A percentile compares a stretch with the other conserved stretches of the same genome.
These are phyloP conservation scores for Drosophila erecta DNA, from an alignment of 1,140 invertebrate species.

Conservation along the genomic window DNA sequence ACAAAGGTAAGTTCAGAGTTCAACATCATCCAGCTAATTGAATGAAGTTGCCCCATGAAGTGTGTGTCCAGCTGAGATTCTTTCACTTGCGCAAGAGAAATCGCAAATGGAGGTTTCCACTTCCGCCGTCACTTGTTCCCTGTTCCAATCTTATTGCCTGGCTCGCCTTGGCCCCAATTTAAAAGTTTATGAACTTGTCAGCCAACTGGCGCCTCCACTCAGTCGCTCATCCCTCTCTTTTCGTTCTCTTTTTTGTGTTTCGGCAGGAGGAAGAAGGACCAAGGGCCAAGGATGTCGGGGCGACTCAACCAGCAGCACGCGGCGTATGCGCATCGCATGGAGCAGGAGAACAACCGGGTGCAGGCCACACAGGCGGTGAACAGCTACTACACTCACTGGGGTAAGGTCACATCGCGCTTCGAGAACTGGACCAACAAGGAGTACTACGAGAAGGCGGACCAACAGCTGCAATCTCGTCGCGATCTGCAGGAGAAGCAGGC, in stretches of 20 bases:
- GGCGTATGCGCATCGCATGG: conserved; percentile 66
- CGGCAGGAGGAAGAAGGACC: conserved; percentile 81
- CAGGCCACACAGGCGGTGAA: conserved; percentile 73
- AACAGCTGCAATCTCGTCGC: conserved; percentile 77
- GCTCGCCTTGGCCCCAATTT: conserved; percentile 86
- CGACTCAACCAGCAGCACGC: conserved; percentile 75
- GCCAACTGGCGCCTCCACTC: conserved; percentile 69
- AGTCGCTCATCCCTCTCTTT: conserved; percentile 9
- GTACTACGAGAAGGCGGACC: conserved; percentile 85
- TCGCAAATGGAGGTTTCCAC: conserved; percentile 12
- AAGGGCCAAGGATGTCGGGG: conserved; percentile 55
- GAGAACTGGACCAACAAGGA: conserved; percentile 86
- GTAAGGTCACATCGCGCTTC: conserved; percentile 78
- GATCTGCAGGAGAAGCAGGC: conserved; percentile 84
- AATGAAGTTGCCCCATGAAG: conserved; percentile 21
- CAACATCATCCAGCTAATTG: conserved; percentile 36
- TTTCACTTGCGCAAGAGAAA: conserved; percentile 17
- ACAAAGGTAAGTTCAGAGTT: conserved; percentile 30
- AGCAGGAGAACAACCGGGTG: conserved; percentile 69
- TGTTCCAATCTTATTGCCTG: background rate
- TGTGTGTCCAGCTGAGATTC: conserved; percentile 50
- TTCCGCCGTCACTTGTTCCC: background rate
- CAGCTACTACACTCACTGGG: conserved; percentile 81
- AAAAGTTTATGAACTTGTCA: conserved; percentile 88
- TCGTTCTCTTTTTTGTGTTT: conserved; percentile 65